Conservation (phyloP, 2,888 invertebrate species). For the Hoplodrina blanda region DNA sequence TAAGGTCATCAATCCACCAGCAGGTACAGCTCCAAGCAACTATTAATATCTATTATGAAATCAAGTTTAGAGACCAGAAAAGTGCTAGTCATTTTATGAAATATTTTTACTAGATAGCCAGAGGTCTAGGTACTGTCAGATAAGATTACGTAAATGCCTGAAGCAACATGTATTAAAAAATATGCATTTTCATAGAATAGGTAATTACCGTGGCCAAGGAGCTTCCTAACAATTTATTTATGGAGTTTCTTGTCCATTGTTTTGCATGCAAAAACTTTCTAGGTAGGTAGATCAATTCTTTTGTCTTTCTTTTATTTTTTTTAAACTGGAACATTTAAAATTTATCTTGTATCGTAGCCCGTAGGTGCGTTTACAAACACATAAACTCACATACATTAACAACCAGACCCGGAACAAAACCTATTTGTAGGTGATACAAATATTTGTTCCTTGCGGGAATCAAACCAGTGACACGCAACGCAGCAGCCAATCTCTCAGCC, state of each 20-base stretch:
- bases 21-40: slow-evolving; percentile 19
- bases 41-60: slow-evolving; percentile 39
- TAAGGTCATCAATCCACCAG: neutral
- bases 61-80: slow-evolving; percentile 16
- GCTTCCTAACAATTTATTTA: neutral
- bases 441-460: too few species aligned
- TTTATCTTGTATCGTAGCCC: too few species aligned
- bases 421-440: too few species aligned
- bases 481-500: too few species aligned
- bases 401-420: too few species aligned
- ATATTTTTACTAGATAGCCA: slow-evolving; percentile 11
- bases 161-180: slow-evolving; percentile 13
- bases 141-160: slow-evolving; percentile 16
- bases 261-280: neutral
- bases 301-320: too few species aligned
- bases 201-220: neutral
- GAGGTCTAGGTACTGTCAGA: slow-evolving; percentile 16
- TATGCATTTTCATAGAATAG: slow-evolving; percentile 17
- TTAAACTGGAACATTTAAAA: too few species aligned
- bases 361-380: too few species aligned
- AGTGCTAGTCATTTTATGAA: slow-evolving; percentile 19
- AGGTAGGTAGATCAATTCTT: too few species aligned
- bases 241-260: neutral
- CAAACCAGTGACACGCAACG: too few species aligned
- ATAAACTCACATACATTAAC: too few species aligned